phyloP scores from a whole-genome alignment of 2,888 invertebrate species.

The Cephonodes hylas region DNA sequence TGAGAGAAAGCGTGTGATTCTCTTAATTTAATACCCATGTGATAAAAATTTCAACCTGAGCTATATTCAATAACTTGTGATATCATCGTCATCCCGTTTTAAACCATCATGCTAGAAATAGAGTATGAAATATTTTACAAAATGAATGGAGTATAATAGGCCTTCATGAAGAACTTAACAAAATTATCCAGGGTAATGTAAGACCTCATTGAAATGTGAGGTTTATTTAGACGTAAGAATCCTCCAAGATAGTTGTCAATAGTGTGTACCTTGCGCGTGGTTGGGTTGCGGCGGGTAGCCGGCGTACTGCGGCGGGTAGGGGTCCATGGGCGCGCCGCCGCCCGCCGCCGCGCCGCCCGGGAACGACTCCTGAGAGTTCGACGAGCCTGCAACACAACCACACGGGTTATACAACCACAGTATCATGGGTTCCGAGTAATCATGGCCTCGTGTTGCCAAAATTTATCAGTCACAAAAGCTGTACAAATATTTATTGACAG shows the following conservation, averaged over 20 bases:
- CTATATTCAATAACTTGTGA: neutral
- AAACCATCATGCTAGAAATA: neutral
- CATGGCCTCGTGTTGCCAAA: too few species aligned
- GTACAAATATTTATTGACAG: too few species aligned
- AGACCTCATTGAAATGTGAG: neutral
- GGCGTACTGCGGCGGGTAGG: conserved; percentile 84
- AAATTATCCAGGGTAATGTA: neutral
- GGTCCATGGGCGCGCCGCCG: conserved; percentile 88
- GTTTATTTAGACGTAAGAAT: too few species aligned
- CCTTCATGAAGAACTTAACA: too few species aligned
- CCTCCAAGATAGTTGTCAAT: too few species aligned
- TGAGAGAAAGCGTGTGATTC: neutral
- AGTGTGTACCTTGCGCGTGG: conserved; percentile 85
- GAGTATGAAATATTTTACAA: neutral
- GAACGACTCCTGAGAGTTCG: conserved; percentile 95
- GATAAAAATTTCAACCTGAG: neutral
- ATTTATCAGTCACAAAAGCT: too few species aligned
- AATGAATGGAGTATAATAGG: neutral
- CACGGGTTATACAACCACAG: neutral
- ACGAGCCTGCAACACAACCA: conserved; percentile 82
- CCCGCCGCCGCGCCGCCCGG: conserved; percentile 87
- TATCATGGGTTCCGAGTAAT: too few species aligned
- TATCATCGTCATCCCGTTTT: neutral
- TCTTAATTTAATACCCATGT: neutral
- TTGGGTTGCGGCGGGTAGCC: conserved; percentile 85